A percentile compares a stretch with the other conserved stretches of the same genome.
These are phyloP conservation scores for Sebastes matsubarae DNA, from an alignment of 2,797 vertebrate species.

Conservation along the genomic window DNA sequence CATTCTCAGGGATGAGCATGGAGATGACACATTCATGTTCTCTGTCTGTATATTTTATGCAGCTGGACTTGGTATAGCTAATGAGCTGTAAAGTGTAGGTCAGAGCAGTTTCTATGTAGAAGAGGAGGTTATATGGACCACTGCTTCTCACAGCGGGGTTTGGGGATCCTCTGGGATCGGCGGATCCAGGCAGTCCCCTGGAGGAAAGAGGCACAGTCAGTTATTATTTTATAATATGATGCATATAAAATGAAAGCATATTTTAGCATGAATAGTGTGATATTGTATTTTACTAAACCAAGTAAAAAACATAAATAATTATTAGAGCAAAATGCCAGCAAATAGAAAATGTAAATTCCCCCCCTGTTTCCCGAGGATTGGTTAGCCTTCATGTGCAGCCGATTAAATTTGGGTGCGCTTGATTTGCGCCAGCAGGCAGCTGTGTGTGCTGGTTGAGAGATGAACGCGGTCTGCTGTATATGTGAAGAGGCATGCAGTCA, in stretches of 20 bases:
- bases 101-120: conserved; percentile 48
- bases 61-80: conserved; percentile 62
- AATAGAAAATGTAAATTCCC: conserved; percentile 17
- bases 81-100: conserved; percentile 78
- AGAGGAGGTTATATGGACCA: conserved; percentile 46
- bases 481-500: conserved; percentile 52
- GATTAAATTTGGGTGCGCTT: conserved; percentile 60
- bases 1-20: conserved; percentile 24
- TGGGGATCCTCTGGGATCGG: conserved; percentile 28
- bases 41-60: conserved; percentile 61
- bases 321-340: background rate
- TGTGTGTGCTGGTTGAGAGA: conserved; percentile 46
- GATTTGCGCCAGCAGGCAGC: conserved; percentile 66
- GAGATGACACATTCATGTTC: conserved; percentile 52
- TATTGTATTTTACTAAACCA: background rate
- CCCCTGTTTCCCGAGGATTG: conserved; percentile 16
- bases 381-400: conserved; percentile 48
- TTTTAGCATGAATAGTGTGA: background rate
- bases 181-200: background rate
- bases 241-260: conserved; percentile 7
- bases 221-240: conserved; percentile 25
- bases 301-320: background rate
- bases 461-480: conserved; percentile 25
- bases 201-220: conserved; percentile 12
- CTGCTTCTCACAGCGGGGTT: conserved; percentile 27